Conservation (phyloP, 2,888 invertebrate species). For the Megalurothrips usitatus region DNA sequence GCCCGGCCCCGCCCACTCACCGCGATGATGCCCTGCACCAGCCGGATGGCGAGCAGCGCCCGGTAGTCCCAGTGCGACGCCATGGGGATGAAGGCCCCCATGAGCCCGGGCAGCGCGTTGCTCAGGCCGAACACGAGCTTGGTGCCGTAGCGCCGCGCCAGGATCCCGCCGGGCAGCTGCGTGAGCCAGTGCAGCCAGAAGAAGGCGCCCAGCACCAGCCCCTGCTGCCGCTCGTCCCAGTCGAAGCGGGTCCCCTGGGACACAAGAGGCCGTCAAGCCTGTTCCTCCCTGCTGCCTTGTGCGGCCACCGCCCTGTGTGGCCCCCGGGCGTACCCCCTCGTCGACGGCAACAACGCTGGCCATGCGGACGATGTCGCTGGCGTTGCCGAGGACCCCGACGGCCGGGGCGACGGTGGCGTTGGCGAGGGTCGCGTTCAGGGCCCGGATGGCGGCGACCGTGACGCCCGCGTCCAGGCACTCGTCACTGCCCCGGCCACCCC, state of each 20-base stretch:
- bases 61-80: conserved; percentile 55
- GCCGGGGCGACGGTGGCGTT: background rate
- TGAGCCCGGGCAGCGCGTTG: conserved; percentile 58
- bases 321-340: background rate
- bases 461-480: background rate
- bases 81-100: conserved; percentile 63
- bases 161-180: conserved; percentile 67
- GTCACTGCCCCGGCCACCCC: background rate
- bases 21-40: conserved; percentile 64
- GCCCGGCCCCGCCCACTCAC: conserved; percentile 48
- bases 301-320: background rate
- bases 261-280: too few species aligned
- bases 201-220: conserved; percentile 60
- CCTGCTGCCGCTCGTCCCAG: conserved; percentile 64
- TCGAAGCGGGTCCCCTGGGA: conserved; percentile 32
- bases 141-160: conserved; percentile 65
- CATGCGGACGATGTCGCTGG: background rate
- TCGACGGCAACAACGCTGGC: background rate
- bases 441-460: background rate
- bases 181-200: conserved; percentile 69
- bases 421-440: background rate
- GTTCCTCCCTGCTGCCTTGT: background rate
- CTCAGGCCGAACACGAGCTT: conserved; percentile 65
- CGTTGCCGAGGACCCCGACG: background rate
- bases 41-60: conserved; percentile 56